Percentiles rank a stretch among this genome's conserved stretches.
phyloP scores from a whole-genome alignment of 2,113 vertebrate species.

The Sphyrna mokarran region DNA sequence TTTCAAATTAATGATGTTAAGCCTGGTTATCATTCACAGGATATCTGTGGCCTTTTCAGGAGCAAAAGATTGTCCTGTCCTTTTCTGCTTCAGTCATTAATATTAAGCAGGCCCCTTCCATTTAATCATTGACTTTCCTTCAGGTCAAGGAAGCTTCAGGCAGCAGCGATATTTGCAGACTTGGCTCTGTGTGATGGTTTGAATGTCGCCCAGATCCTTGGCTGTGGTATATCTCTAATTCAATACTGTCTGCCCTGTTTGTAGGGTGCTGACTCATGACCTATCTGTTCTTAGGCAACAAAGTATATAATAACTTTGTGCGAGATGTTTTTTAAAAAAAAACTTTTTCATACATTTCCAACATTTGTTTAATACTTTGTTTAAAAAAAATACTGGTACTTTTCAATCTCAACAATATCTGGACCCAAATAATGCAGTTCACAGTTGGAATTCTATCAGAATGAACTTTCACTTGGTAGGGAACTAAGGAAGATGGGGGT shows the following conservation, averaged over 20 bases:
- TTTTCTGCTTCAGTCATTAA: background rate
- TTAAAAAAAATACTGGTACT: background rate
- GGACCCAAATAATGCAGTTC: background rate
- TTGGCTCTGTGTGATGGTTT: background rate
- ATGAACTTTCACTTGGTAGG: background rate
- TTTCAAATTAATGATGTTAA: background rate
- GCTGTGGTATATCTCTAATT: background rate
- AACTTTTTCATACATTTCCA: background rate
- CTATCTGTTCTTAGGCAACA: background rate
- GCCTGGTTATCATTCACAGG: background rate
- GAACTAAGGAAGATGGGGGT: no score
- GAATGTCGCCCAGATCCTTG: background rate
- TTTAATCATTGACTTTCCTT: background rate
- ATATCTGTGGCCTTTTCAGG: background rate
- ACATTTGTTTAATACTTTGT: background rate
- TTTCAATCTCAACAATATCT: background rate
- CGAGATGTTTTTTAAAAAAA: background rate
- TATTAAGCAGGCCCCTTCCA: background rate
- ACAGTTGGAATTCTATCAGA: background rate
- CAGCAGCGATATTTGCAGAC: background rate
- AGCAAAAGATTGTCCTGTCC: background rate
- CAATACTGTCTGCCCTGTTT: background rate
- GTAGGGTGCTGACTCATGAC: background rate
- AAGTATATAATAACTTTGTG: background rate
- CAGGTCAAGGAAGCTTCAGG: background rate